These are phyloP conservation scores for Trichonephila clavipes DNA, from an alignment of 1,140 invertebrate species.

Conservation along the genomic window DNA sequence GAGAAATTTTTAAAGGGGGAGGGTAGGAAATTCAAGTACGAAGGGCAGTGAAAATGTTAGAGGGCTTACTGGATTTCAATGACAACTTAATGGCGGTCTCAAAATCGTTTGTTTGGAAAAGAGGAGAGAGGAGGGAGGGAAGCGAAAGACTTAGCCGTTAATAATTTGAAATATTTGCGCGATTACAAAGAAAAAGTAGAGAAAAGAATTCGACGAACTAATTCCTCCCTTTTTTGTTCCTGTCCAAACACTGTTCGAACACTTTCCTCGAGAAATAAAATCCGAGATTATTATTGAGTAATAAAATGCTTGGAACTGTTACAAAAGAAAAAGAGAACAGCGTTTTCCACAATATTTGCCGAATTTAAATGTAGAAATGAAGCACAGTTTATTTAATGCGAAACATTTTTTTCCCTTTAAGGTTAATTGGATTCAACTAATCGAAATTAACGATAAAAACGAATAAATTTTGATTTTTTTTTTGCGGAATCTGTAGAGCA, in stretches of 20 bases:
- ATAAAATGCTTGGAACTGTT: slow-evolving; percentile 7
- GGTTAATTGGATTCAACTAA: background rate
- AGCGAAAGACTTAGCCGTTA: slow-evolving; percentile 9
- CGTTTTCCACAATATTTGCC: background rate
- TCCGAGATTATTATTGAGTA: slow-evolving; percentile 6
- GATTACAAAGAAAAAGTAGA: slow-evolving; percentile 2
- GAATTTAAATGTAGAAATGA: background rate
- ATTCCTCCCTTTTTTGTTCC: slow-evolving; percentile 3
- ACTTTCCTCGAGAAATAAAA: slow-evolving; percentile 9
- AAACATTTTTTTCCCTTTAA: background rate
- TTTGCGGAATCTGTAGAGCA: no score
- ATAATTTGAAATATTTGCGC: slow-evolving; percentile 51
- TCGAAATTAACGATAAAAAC: background rate
- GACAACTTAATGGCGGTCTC: slow-evolving; percentile 44
- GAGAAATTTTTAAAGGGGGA: background rate
- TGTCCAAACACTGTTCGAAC: background rate
- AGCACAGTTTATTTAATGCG: background rate
- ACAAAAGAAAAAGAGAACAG: background rate
- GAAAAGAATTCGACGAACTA: slow-evolving; percentile 10
- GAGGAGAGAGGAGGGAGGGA: background rate
- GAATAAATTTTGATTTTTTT: no score
- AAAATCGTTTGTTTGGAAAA: slow-evolving; percentile 3
- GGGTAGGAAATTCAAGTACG: background rate
- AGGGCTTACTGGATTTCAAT: slow-evolving; percentile 47
- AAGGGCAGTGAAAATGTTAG: background rate